Base-by-base conservation (phyloP, 2,797 vertebrate species). In the Acanthornis magna region DNA sequence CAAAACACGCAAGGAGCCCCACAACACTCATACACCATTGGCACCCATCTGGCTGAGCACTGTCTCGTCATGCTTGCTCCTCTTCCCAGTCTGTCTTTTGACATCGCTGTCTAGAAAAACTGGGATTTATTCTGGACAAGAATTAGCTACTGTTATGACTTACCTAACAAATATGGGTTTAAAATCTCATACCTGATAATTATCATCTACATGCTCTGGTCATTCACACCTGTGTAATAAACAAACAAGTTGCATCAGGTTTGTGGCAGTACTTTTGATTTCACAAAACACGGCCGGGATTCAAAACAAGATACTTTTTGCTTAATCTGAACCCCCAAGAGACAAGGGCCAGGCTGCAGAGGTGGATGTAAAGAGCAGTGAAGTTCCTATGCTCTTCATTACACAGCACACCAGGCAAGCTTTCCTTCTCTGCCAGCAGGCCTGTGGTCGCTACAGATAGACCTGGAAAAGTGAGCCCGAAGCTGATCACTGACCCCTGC, bases 171-270 rank as follows among this genome's bases (percentile, higher is more conserved):
- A 88, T 48, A 85, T 11, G 87, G 43, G n/a, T 95, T 90, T 85
- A 82, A 91, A 87, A 74, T 87, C 65, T 89, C 67, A 45, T 51
- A 60, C 75, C 42, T 66, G 93, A 78, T 96, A 92, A 95, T 94
- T 94, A 92, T 57, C 68, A 61, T 91, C 66, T 85, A 67, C 32
- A 32, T 0, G 12, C 89, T 63, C 51, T 79, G 80, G 93, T 73
- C 90, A 81, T 93, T 95, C 91, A 95, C 48, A 80, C 82, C 87
- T 79, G 43, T 58, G 70, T 51, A 95, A 96, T 63, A 85, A 67
- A 91, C 88, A 95, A 89, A 91, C 91, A 96, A 90, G 94, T 93
- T 95, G 91, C 89, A 84, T 88, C 94, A 96, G 63, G 70, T 92
- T 81, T 82, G 88, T 88, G 92, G 94, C 88, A 90, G 92, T 50